A percentile compares a stretch with the other conserved stretches of the same genome.
Evolutionary conservation across 2,797 vertebrate genomes (phyloP).

Genomic region (Acanthis flammea): DNA sequence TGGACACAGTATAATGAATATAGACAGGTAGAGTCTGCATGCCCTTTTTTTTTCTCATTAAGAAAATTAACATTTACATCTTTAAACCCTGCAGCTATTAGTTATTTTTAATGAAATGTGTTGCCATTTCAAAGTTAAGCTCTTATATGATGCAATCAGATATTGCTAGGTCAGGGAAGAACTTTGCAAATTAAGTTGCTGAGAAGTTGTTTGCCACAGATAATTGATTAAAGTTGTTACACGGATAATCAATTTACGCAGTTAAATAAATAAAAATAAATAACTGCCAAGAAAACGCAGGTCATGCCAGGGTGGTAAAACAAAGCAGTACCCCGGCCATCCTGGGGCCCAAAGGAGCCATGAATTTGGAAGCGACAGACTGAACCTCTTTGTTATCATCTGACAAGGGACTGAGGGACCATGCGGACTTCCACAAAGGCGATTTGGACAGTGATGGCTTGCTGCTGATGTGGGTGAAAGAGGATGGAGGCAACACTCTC

Average conservation of each 20-base stretch:
- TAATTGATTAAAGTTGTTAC: slow-evolving; percentile 70
- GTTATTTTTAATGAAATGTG: slow-evolving; percentile 76
- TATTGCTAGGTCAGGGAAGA: slow-evolving; percentile 69
- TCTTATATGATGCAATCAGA: slow-evolving; percentile 63
- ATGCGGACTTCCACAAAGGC: not conserved
- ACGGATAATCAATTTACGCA: slow-evolving; percentile 46
- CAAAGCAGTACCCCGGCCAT: not conserved
- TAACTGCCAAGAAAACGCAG: slow-evolving; percentile 17
- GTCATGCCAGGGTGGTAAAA: not conserved
- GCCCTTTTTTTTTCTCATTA: slow-evolving; percentile 66
- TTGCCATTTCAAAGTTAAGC: slow-evolving; percentile 72
- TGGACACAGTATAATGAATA: slow-evolving; percentile 73
- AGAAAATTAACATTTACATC: slow-evolving; percentile 70
- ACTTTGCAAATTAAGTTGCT: slow-evolving; percentile 74
- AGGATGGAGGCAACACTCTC: not conserved
- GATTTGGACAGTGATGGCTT: not conserved
- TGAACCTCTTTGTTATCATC: not conserved
- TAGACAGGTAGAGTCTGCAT: slow-evolving; percentile 61
- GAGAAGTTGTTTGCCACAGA: slow-evolving; percentile 60
- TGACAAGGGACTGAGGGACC: not conserved
- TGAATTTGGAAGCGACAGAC: not conserved
- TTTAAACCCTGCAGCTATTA: slow-evolving; percentile 72
- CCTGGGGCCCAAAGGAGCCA: not conserved
- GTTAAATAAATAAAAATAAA: slow-evolving; percentile 62
- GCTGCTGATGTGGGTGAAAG: not conserved